Conservation (phyloP, 1,140 invertebrate genomes). For the Aphidius ervi region DNA sequence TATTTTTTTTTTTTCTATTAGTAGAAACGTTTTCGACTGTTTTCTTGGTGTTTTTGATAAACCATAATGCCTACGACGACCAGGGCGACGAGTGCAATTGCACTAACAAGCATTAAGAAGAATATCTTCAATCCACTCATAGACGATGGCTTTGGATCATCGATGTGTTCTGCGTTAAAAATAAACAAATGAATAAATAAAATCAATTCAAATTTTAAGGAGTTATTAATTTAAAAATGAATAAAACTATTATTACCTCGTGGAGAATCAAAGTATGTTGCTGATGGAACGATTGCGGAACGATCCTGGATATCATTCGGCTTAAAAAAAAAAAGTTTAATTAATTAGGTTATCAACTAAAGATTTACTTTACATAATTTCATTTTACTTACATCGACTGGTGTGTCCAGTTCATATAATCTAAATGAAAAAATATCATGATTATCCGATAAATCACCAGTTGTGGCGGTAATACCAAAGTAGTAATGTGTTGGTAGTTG, state of each 20-base stretch:
- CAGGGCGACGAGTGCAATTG: conserved; percentile 72
- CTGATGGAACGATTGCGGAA: conserved; percentile 74
- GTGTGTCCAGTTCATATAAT: conserved; percentile 81
- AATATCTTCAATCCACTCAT: conserved; percentile 87
- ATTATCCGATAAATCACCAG: conserved; percentile 94
- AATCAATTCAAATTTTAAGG: background rate
- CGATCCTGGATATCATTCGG: conserved; percentile 64
- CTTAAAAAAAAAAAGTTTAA: conserved; percentile 49
- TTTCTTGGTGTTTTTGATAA: conserved; percentile 87
- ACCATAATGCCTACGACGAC: conserved; percentile 84
- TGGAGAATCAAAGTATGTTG: conserved; percentile 75
- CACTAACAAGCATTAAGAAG: conserved; percentile 73
- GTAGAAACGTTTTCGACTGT: conserved; percentile 86
- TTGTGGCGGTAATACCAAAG: conserved; percentile 92
- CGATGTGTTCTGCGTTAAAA: conserved; percentile 68
- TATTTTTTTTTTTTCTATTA: conserved; percentile 43
- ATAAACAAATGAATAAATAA: conserved; percentile 20
- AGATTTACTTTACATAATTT: background rate
- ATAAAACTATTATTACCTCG: conserved; percentile 54
- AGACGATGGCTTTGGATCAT: conserved; percentile 77
- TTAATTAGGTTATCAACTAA: conserved; percentile 3
- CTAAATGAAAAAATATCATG: conserved; percentile 93
- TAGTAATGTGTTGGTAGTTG: conserved; percentile 92
- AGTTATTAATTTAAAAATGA: background rate
- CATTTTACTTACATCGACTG: conserved; percentile 60